A percentile compares a stretch with the other conserved stretches of the same genome.
These are phyloP conservation scores for Sebastes matsubarae DNA, from an alignment of 2,797 vertebrate genomes.

Conservation along the genomic window DNA sequence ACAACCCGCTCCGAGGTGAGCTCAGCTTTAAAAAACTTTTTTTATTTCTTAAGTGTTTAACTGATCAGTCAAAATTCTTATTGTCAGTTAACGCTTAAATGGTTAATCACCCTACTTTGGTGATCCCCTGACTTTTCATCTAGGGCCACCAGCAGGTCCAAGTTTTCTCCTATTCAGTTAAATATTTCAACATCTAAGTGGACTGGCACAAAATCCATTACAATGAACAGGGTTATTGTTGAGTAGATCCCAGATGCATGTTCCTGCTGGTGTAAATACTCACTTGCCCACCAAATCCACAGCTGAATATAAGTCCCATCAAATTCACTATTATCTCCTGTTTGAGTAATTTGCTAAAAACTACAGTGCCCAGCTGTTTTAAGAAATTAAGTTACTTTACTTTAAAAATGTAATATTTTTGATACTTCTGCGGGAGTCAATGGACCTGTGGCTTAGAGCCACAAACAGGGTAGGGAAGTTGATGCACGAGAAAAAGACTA, in stretches of 20 bases:
- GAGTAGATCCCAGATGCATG: neutral
- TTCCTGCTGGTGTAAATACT: no score
- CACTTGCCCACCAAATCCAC: neutral
- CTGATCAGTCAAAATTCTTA: no score
- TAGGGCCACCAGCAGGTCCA: neutral
- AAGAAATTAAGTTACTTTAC: no score
- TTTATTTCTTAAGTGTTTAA: no score
- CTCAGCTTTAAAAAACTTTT: no score
- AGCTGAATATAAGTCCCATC: neutral
- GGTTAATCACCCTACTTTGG: no score
- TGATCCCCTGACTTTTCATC: no score
- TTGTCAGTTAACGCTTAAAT: no score
- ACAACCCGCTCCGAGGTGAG: no score
- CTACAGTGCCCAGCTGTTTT: no score
- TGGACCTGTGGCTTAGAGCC: neutral
- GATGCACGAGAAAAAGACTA: neutral
- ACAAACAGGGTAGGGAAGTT: neutral
- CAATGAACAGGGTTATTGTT: neutral
- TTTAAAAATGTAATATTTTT: no score
- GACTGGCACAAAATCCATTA: neutral
- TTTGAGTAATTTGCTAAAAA: neutral
- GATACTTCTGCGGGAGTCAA: neutral
- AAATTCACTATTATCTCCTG: neutral
- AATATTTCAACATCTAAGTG: neutral
- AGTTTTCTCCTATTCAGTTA: neutral